Evolutionary conservation across 2,797 vertebrate species (phyloP), one percentile per base, ranked within the genome.

Genomic region (Masticophis lateralis): DNA sequence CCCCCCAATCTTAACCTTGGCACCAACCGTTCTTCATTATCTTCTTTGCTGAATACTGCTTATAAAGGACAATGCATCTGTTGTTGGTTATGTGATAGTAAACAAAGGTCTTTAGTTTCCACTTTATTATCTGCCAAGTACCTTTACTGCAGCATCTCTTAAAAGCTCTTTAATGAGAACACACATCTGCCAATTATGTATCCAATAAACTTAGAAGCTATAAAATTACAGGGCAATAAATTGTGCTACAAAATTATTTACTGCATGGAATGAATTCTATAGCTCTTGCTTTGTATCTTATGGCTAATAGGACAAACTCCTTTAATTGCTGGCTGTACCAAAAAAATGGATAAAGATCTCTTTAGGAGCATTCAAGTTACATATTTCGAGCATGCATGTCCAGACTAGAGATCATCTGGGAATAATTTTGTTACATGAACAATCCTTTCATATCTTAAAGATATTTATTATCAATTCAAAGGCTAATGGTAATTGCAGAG

Each of bases 211-310:
- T 2, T 91, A 96, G 92, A 93, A 92, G 63, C 57, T 95, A 94
- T 94, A 96, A 95, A 97, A 96, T 97, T 95, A 96, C 94, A 66
- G 92, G 94, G 93, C 92, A 96, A 95, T 96, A 96, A 97, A 93
- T 97, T 97, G 92, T 90, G 91, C 94, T 95, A 90, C 92, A 90
- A 91, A 97, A 96, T 53, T 6, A 91, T 95, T 95, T 95, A 92
- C 57, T 93, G 1, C 0, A 0, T 69, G 79, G 43, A 92, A 61
- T 92, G 94, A 95, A 60, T 92, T 90, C 61, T 60, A 20, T 22
- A 37, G 92, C 25, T 86, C 92, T 95, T 90, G 28, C 90, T 92
- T 87, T 95, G 20, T 94, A 79, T 95, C 88, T 95, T 91, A 69
- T 11, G 74, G 83, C 56, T 93, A 94, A 91, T 25, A 87, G 9